Conservation (phyloP, 2,797 vertebrate species). For the Microhierax caerulescens region DNA sequence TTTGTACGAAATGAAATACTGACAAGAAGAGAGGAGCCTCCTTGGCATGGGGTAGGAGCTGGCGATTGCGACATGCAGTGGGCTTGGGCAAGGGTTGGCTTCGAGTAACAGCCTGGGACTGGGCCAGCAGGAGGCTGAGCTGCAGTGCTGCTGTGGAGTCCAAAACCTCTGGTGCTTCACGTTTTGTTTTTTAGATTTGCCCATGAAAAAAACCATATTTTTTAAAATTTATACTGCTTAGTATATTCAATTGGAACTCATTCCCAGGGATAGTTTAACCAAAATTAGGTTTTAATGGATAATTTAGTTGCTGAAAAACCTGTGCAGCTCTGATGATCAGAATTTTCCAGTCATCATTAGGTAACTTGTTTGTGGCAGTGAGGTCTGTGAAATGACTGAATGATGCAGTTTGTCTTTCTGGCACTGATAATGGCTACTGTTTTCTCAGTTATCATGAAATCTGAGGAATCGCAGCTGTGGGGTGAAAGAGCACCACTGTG, state of each 20-base stretch:
- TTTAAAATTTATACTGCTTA: neutral
- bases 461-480: neutral
- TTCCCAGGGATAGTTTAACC: neutral
- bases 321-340: accelerated
- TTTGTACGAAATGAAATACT: neutral
- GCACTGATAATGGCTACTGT: neutral
- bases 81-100: neutral
- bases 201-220: neutral
- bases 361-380: neutral
- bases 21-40: neutral
- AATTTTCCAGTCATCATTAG: neutral
- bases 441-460: neutral
- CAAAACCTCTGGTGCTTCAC: neutral
- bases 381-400: neutral
- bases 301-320: neutral
- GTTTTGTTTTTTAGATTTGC: neutral
- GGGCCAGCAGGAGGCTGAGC: neutral
- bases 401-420: neutral
- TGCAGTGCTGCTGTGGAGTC: accelerated
- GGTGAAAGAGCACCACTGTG: neutral
- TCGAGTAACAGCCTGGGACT: neutral
- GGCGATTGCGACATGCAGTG: neutral
- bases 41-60: neutral
- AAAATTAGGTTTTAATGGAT: neutral
- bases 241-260: neutral